Evolutionary conservation across 2,113 vertebrate species (phyloP), one percentile per base, ranked within the genome.

Genomic region (Gobio gobio): DNA sequence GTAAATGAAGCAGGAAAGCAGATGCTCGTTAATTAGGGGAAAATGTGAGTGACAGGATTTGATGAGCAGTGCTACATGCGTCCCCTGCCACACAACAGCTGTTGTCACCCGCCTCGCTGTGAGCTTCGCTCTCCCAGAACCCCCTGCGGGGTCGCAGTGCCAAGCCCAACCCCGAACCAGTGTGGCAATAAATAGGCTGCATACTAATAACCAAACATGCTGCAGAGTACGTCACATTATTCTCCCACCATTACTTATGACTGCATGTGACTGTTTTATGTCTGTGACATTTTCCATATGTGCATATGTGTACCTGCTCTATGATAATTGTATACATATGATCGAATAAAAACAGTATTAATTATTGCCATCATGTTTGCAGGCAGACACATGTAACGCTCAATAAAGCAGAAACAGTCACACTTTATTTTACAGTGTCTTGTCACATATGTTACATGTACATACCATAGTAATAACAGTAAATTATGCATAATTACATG

Each of bases 1-100:
- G 91, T 93, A 93, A 94, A 95, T 96, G 95, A 96, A 95, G 96
- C 95, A 94, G 92, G 94, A 95, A 95, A 97, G 96, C 97, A 99
- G 98, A 99, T 99, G 98, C 97, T 98, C 95, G 93, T 97, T 99
- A 99, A 99, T 99, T 99, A 99, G 97, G 95, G 96, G 95, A 98
- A 68, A 97, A 97, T 96, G 97, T 97, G 97, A 98, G 94, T 98
- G 97, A 99, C 98, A 98, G 97, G 96, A 97, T 96, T 95, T 94
- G 96, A 97, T 96, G 96, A 97, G 97, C 95, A 91, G 90, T 82
- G 94, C 96, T 97, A 96, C 93, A 94, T 92, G 95, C 95, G 90
- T 92, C 95, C 95, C 95, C 95, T 95, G 96, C 95, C 96, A 95
- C 96, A 93, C 92, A 96, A 96, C 98, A 99, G 97, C 97, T 99